Conservation (phyloP, 2,113 vertebrate genomes). For the Ploceus nigricollis region DNA sequence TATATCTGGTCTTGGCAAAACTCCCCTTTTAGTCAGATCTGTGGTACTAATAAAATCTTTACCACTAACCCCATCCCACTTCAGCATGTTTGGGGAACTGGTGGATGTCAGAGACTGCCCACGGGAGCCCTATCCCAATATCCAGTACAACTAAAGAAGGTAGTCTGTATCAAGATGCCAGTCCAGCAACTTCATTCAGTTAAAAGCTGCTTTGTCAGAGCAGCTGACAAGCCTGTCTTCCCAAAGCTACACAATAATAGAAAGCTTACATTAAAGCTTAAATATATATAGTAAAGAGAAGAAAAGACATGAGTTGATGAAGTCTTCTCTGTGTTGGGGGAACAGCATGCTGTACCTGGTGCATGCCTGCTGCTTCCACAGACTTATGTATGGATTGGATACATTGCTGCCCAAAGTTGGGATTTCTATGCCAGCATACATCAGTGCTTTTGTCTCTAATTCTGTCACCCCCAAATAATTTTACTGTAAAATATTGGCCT, state of each 20-base stretch:
- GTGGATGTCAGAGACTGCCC: not conserved
- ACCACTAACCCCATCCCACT: not conserved
- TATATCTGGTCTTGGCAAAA: not conserved
- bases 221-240: not conserved
- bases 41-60: not conserved
- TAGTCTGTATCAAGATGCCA: not conserved
- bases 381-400: accelerated
- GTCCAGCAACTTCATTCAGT: not conserved
- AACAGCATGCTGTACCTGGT: not conserved
- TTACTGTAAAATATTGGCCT: not conserved
- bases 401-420: not conserved
- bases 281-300: not conserved
- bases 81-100: not conserved
- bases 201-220: not conserved
- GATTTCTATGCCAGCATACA: not conserved
- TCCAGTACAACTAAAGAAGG: not conserved
- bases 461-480: not conserved
- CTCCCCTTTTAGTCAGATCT: not conserved
- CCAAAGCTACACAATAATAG: not conserved
- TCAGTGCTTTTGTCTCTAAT: not conserved
- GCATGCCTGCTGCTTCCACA: not conserved
- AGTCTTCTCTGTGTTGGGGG: not conserved
- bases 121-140: accelerated
- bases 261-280: not conserved
- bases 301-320: not conserved